Evolutionary conservation across 2,797 vertebrate species (phyloP), one percentile per base, ranked within the genome.

Genomic region (Buceros bicornis): DNA sequence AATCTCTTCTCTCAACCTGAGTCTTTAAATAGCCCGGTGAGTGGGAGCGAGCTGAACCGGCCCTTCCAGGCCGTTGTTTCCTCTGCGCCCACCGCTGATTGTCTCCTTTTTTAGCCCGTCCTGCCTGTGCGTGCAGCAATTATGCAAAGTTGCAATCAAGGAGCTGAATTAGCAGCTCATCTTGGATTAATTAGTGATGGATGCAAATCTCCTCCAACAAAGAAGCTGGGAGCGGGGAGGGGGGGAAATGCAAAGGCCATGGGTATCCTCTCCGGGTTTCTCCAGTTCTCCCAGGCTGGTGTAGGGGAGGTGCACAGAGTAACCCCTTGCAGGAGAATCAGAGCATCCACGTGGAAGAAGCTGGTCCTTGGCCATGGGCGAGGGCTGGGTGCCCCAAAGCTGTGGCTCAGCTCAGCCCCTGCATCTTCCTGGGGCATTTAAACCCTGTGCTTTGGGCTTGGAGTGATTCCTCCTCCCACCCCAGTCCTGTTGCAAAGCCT

Each of bases 121-220:
- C 93, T 82, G 86, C 69, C 67, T 51, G 16, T 85, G 57, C 4
- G 5, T 16, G 87, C 76, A 18, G 90, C 83, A 94, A 96, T 97
- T 97, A 97, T 97, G 95, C 94, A 90, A 89, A 97, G 86, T 89
- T 90, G 95, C 93, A 97, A 97, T 97, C 96, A 97, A 97, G 96
- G 83, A 95, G 58, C 71, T 95, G 96, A 96, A 97, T 97, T 96
- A 95, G 95, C 73, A 89, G 74, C 91, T 97, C 94, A 82, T 96
- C 87, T 93, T 84, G 88, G 90, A 89, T 97, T 97, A 96, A 97
- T 97, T 96, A 96, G 94, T 29, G 86, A 95, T 48, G 95, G 93
- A 95, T 96, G 95, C 81, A 91, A 96, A 96, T 96, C 90, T 74
- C 47, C 69, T 95, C 86, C 71, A 81, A 60, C 78, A 82, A 77